Conservation (phyloP, 2,888 invertebrate genomes). For the Drosophila stalkeri region DNA sequence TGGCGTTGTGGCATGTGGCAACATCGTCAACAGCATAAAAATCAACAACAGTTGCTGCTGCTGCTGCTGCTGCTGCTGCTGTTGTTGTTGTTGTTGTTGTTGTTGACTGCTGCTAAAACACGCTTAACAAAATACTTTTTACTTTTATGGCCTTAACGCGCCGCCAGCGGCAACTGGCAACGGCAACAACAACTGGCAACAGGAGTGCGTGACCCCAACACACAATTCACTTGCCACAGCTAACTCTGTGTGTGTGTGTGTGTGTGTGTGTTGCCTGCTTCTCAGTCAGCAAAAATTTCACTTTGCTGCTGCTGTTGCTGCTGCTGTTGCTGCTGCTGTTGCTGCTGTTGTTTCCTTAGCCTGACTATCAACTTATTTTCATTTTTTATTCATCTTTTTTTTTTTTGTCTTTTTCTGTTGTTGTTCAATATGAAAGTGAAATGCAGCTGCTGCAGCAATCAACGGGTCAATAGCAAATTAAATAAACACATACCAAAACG, state of each 20-base stretch:
- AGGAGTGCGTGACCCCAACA: slow-evolving; percentile 77
- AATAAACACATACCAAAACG: slow-evolving; percentile 18
- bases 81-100: slow-evolving; percentile 11
- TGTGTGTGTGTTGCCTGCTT: slow-evolving; percentile 40
- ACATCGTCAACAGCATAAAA: slow-evolving; percentile 27
- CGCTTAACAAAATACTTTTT: slow-evolving; percentile 62
- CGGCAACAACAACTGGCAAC: slow-evolving; percentile 39
- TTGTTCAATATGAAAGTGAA: slow-evolving; percentile 53
- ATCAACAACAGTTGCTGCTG: slow-evolving; percentile 20
- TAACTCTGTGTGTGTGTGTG: slow-evolving; percentile 10
- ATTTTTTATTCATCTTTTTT: slow-evolving; percentile 10
- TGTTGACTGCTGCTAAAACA: slow-evolving; percentile 32
- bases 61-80: background rate
- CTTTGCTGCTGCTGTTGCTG: slow-evolving; percentile 44
- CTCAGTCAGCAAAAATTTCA: slow-evolving; percentile 68
- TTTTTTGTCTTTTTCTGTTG: background rate
- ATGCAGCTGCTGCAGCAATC: slow-evolving; percentile 56
- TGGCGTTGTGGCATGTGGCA: slow-evolving; percentile 55
- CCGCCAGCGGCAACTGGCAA: slow-evolving; percentile 20
- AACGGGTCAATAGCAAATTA: slow-evolving; percentile 43
- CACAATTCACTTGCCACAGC: slow-evolving; percentile 40
- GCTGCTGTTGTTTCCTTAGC: slow-evolving; percentile 24
- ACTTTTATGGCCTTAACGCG: slow-evolving; percentile 65
- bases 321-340: slow-evolving; percentile 6
- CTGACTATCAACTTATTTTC: slow-evolving; percentile 44